phyloP scores from a whole-genome alignment of 1,140 invertebrate species.

The Homalodisca vitripennis region DNA sequence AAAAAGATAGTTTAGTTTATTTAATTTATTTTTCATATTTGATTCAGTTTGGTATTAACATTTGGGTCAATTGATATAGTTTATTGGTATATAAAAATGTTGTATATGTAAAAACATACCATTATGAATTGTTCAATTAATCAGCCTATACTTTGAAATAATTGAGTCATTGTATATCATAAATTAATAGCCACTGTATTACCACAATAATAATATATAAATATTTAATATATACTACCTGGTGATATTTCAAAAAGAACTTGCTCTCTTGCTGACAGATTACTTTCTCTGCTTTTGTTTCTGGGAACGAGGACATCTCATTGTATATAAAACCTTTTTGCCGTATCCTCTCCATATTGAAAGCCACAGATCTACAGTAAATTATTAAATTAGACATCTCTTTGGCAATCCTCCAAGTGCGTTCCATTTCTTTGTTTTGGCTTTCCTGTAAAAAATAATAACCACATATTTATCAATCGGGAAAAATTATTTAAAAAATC shows the following conservation, averaged over 20 bases:
- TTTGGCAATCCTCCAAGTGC: slow-evolving; percentile 85
- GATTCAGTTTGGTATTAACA: too few species aligned
- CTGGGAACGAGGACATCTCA: slow-evolving; percentile 97
- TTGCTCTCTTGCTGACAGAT: slow-evolving; percentile 77
- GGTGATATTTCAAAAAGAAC: slow-evolving; percentile 85
- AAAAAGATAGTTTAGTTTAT: too few species aligned
- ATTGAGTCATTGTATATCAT: too few species aligned
- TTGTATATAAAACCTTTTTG: slow-evolving; percentile 68
- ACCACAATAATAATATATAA: too few species aligned
- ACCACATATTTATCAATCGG: not conserved
- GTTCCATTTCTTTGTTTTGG: slow-evolving; percentile 84
- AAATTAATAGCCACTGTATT: too few species aligned
- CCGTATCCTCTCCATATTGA: slow-evolving; percentile 65
- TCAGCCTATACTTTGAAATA: too few species aligned
- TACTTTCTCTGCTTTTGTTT: slow-evolving; percentile 90
- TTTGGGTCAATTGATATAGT: too few species aligned
- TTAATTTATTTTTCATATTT: too few species aligned
- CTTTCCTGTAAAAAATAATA: slow-evolving; percentile 54
- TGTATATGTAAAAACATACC: too few species aligned
- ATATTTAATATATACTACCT: slow-evolving; percentile 52
- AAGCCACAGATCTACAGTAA: slow-evolving; percentile 90
- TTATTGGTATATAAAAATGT: too few species aligned
- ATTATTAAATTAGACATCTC: slow-evolving; percentile 96
- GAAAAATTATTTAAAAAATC: too few species aligned
- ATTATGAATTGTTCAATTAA: too few species aligned